Evolutionary conservation across 1,140 invertebrate genomes (phyloP), one percentile per base, ranked within the genome.

Genomic region (Microplitis demolitor): DNA sequence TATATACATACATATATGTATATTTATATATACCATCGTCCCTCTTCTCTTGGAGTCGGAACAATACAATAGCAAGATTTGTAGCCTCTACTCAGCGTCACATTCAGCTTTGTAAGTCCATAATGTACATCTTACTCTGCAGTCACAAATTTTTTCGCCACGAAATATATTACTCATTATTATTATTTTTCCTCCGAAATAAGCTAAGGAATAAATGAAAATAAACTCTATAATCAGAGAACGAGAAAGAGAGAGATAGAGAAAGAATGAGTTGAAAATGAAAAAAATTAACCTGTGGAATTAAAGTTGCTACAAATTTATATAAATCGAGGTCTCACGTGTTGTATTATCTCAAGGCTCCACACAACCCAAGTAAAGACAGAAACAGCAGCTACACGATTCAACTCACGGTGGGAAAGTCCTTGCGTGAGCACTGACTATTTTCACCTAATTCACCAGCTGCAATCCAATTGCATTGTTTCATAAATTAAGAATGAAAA

Each of bases 31-130:
- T 24, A 24, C 24, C 24, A 24, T 24, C 24, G 24, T 24, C 24
- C 24, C 24, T 24, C 24, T 24, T 11, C 56, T 16, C 66, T 51
- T 45, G 16, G 50, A 70, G 69, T 60, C 73, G 63, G 69, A 74
- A 74, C 73, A 74, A 74, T 74, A 74, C 69, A 74, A 74, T 74
- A 74, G 73, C 66, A 37, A 74, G 73, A 74, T 74, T 74, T 74
- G 73, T 74, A 69, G 60, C 64, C 39, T 58, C 56, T 9, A 58
- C 56, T 58, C 16, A 58, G 4, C 16, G 56, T 58, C 56, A 31
- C 56, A 54, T 11, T 50, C 54, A 39, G 54, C 14, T 58, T 16
- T 60, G 67, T 69, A 34, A 24, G 35, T 14, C 37, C 35, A 63
- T 37, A 24, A 37, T 39, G 33, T 69, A 45, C 67, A 69, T 56